Evolutionary conservation across 2,797 vertebrate species (phyloP).

Genomic region (Gallinago nigripennis): DNA sequence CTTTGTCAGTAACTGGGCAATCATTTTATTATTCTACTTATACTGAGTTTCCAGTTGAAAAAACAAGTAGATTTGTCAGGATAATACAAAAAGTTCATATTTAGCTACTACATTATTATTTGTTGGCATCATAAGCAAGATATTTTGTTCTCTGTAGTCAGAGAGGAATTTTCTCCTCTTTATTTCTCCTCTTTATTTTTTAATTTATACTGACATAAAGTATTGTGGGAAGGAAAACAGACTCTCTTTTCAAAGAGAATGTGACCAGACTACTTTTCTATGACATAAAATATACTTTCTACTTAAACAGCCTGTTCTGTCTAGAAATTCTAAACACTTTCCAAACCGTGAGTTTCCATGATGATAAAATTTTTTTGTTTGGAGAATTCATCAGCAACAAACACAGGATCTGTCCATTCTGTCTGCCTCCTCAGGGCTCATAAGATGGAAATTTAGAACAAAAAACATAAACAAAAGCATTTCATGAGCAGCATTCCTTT

Average conservation of each 20-base stretch:
- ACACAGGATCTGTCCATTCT: not conserved
- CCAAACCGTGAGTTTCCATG: not conserved
- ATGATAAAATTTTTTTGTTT: not conserved
- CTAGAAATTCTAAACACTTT: not conserved
- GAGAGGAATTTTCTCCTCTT: not conserved
- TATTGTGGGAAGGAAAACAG: not conserved
- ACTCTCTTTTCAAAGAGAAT: not conserved
- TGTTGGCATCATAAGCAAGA: not conserved
- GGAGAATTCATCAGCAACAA: not conserved
- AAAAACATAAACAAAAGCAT: not conserved
- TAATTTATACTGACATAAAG: not conserved
- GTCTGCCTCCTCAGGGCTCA: not conserved
- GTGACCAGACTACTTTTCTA: not conserved
- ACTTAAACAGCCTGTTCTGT: not conserved
- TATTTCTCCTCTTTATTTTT: not conserved
- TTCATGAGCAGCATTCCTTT: not conserved
- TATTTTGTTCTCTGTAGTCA: not conserved
- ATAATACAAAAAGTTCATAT: not conserved
- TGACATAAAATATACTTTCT: not conserved
- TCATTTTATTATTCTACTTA: not conserved
- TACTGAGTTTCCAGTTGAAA: not conserved
- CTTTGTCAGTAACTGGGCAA: not conserved
- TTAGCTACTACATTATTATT: not conserved
- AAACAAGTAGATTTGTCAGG: not conserved
- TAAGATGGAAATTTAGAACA: not conserved